Evolutionary conservation across 2,113 vertebrate genomes (phyloP).

Genomic region (Coracopsis vasa): DNA sequence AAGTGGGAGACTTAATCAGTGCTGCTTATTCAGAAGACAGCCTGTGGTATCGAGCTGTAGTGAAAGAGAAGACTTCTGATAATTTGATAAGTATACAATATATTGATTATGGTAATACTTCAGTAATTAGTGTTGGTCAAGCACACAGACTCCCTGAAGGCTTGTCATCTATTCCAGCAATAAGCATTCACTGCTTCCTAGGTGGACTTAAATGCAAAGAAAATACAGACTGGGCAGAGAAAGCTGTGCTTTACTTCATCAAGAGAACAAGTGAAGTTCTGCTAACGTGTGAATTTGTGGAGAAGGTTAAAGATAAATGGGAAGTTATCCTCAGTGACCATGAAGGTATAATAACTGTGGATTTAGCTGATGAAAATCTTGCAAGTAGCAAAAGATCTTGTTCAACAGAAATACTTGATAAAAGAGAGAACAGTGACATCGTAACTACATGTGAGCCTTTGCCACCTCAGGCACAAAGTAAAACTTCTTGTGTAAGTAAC

Average conservation of each 20-base stretch:
- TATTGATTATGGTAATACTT: slow-evolving; percentile 91
- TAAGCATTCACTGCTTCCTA: slow-evolving; percentile 84
- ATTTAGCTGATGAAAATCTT: slow-evolving; percentile 34
- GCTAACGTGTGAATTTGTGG: slow-evolving; percentile 82
- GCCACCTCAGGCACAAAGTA: background rate
- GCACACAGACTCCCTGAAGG: slow-evolving; percentile 64
- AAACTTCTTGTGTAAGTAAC: background rate
- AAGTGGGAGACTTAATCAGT: slow-evolving; percentile 80
- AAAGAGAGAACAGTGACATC: background rate
- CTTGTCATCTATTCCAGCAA: slow-evolving; percentile 66
- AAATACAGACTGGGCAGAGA: slow-evolving; percentile 17
- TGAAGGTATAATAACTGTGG: slow-evolving; percentile 68
- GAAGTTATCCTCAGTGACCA: slow-evolving; percentile 81
- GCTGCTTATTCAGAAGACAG: slow-evolving; percentile 84
- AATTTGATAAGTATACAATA: slow-evolving; percentile 77
- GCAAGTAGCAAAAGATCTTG: background rate
- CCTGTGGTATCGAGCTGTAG: slow-evolving; percentile 86
- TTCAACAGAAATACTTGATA: background rate
- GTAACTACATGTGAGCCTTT: background rate
- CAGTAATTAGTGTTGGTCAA: slow-evolving; percentile 69
- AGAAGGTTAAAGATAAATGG: slow-evolving; percentile 78
- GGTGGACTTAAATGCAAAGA: slow-evolving; percentile 29
- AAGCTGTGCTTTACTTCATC: slow-evolving; percentile 70
- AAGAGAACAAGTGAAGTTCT: slow-evolving; percentile 67
- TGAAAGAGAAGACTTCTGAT: slow-evolving; percentile 66